A percentile compares a stretch with the other conserved stretches of the same genome.
Conservation (phyloP, 2,113 vertebrate species). For the Passer montanus region DNA sequence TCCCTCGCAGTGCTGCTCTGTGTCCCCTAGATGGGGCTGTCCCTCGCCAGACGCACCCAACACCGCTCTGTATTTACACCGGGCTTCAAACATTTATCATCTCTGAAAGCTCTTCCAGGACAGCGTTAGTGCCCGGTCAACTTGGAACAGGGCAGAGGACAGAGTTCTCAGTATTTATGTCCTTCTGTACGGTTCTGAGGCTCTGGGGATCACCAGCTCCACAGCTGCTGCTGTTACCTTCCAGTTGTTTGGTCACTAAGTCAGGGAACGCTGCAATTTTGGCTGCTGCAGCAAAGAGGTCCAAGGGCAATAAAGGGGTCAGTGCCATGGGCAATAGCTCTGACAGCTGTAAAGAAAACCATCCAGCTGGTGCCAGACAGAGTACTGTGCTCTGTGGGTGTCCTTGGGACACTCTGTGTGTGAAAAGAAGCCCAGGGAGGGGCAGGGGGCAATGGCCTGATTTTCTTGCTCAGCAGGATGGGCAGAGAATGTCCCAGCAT, state of each 20-base stretch:
- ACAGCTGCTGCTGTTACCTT: neutral
- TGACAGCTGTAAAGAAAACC: neutral
- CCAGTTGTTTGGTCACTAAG: neutral
- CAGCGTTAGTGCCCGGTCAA: neutral
- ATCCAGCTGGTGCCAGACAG: neutral
- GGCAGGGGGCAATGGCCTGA: neutral
- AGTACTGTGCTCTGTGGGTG: neutral
- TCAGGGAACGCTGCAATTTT: neutral
- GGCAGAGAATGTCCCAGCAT: neutral
- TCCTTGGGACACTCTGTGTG: neutral
- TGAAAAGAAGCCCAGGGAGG: neutral
- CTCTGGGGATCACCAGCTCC: neutral
- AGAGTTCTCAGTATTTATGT: neutral
- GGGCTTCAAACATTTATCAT: neutral
- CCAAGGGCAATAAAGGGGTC: neutral
- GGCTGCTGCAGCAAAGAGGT: neutral
- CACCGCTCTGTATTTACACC: neutral
- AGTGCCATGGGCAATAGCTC: neutral
- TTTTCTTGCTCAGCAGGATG: neutral
- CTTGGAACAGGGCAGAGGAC: neutral
- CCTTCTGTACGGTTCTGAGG: neutral
- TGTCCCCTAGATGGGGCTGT: constrained; percentile 37
- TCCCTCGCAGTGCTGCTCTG: neutral
- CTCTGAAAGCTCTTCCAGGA: neutral
- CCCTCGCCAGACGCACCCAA: neutral